phyloP scores from a whole-genome alignment of 1,140 invertebrate species.

The Drosophila athabasca region DNA sequence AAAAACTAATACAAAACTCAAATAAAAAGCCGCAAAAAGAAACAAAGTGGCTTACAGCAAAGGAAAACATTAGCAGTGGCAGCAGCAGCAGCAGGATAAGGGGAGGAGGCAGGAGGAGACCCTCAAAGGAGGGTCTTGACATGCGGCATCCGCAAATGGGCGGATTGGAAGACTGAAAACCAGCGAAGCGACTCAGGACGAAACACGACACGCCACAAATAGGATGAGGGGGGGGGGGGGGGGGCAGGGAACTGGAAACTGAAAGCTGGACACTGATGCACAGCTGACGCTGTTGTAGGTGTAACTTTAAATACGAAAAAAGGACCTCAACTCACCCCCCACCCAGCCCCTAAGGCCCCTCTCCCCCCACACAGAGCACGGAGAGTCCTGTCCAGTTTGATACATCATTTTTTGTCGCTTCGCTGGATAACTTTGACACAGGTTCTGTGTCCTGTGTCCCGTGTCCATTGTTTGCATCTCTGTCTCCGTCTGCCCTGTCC shows the following conservation, averaged over 20 bases:
- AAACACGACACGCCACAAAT: slow-evolving; percentile 35
- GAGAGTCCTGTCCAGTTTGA: slow-evolving; percentile 44
- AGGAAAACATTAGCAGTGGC: slow-evolving; percentile 2
- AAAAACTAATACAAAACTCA: slow-evolving; percentile 58
- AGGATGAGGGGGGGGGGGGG: slow-evolving; percentile 10
- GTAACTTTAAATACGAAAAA: slow-evolving; percentile 69
- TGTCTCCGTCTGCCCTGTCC: slow-evolving; percentile 2
- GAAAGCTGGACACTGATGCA: slow-evolving; percentile 23
- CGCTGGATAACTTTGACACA: slow-evolving; percentile 67
- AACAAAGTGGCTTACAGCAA: background rate
- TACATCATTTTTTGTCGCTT: slow-evolving; percentile 74
- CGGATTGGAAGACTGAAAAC: background rate
- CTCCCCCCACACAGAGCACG: background rate
- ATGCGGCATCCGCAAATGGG: slow-evolving; percentile 20
- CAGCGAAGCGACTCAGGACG: slow-evolving; percentile 31
- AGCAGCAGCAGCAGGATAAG: too few relatives aligned
- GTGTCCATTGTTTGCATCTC: slow-evolving; percentile 41
- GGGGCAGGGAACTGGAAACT: slow-evolving; percentile 8
- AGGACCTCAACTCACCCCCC: slow-evolving; percentile 4
- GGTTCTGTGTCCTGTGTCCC: slow-evolving; percentile 35
- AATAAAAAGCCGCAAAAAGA: slow-evolving; percentile 56
- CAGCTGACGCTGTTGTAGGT: slow-evolving; percentile 64
- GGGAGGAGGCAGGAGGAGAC: background rate
- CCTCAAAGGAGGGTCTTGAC: slow-evolving; percentile 16
- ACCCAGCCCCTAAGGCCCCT: slow-evolving; percentile 15